Evolutionary conservation across 2,888 invertebrate species (phyloP), one percentile per base, ranked within the genome.

Genomic region (Myathropa florea): DNA sequence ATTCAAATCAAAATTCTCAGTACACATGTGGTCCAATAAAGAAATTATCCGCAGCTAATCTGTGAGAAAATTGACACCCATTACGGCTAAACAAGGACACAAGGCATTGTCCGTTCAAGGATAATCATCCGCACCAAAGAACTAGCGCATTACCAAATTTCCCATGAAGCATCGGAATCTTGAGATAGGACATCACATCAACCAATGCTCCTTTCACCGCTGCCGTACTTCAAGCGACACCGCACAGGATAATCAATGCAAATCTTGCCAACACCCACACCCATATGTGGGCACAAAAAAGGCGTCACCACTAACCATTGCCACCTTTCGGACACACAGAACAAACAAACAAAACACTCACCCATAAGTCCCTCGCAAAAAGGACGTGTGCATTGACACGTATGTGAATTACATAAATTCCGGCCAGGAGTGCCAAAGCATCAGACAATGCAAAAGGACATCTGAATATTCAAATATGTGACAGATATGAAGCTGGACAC

Each of bases 361-460:
- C 26, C 36, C 57, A 33, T 24, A 72, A 64, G 67, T 26, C 65
- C 23, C 36, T 39, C 39, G 79, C 63, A 71, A 75, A n/a, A 71
- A 70, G 84, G 67, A 84, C 71, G 76, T 81, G 76, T 81, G 84
- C 80, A 84, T 26, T 77, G 81, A 81, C 81, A 85, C 73, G 72
- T 67, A 86, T 88, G 88, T 88, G 82, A 88, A 88, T 88, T 76
- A 84, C 88, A 88, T 83, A 88, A 85, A 86, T 83, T 68, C 79
- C 53, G 82, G 81, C 79, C 78, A 85, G 84, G 88, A 85, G 72
- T 85, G 87, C 85, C 84, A 88, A 78, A 67, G 67, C 14, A 57
- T 12, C 78, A 57, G 26, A 73, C 36, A 80, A 81, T 61, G 55
- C 36, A 4, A 18, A 24, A 30, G 84, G 73, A 81, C 84, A 84